A percentile compares a stretch with the other conserved stretches of the same genome.
Evolutionary conservation across 2,113 vertebrate genomes (phyloP).

Genomic region (Sialia sialis): DNA sequence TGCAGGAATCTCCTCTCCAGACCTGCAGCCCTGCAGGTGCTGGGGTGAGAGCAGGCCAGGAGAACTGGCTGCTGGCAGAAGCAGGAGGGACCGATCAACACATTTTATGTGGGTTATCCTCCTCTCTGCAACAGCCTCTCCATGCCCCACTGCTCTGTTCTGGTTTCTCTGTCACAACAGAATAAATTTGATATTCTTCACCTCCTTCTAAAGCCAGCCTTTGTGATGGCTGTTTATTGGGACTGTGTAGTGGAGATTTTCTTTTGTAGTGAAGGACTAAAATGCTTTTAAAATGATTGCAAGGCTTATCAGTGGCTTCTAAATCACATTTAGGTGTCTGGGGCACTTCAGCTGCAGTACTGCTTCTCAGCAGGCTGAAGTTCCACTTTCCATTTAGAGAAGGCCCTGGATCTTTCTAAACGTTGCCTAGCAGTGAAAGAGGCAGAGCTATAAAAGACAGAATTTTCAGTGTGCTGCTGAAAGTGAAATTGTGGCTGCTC

Average conservation of each 20-base stretch:
- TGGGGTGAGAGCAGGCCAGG: background rate
- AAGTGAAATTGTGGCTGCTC: background rate
- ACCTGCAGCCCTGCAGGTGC: background rate
- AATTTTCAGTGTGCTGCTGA: background rate
- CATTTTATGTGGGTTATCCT: background rate
- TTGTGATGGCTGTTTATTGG: slow-evolving; percentile 5
- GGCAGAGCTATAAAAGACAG: background rate
- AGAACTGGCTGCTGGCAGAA: background rate
- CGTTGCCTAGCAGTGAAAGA: slow-evolving; percentile 42
- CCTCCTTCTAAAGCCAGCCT: background rate
- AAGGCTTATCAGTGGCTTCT: background rate
- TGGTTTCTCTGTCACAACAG: slow-evolving; percentile 31
- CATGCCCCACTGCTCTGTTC: background rate
- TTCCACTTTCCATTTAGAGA: slow-evolving; percentile 24
- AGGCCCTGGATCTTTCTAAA: slow-evolving; percentile 50
- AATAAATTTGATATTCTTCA: slow-evolving; percentile 12
- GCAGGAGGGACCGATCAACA: background rate
- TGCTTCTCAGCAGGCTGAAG: slow-evolving; percentile 25
- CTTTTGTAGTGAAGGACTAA: background rate
- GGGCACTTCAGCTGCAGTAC: background rate
- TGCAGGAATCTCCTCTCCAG: background rate
- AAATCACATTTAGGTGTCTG: slow-evolving; percentile 18
- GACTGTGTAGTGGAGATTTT: background rate
- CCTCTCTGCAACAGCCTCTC: background rate
- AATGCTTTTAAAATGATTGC: slow-evolving; percentile 4